These are phyloP conservation scores for Apostichopus japonicus DNA, from an alignment of 35 echinoderm and acorn worm species.

Conservation along the genomic window DNA sequence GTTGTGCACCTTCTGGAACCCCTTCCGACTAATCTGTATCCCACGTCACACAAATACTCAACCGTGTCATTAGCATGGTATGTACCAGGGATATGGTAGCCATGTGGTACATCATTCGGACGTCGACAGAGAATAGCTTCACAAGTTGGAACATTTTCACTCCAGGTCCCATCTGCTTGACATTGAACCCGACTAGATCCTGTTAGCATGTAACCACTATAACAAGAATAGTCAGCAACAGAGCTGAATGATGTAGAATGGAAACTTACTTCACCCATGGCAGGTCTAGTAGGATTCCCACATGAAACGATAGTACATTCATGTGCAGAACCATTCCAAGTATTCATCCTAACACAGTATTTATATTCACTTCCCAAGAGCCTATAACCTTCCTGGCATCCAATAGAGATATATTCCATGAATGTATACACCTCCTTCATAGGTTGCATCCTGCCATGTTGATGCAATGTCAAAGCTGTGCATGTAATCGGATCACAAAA, in stretches of 20 bases:
- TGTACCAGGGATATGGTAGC: background rate
- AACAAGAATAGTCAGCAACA: constrained; percentile 8
- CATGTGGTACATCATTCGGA: background rate
- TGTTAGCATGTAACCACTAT: background rate
- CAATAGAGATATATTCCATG: constrained; percentile 4
- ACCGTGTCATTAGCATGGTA: constrained; percentile 24
- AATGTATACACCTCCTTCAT: background rate
- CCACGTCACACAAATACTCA: background rate
- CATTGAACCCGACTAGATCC: background rate
- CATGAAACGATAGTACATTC: background rate
- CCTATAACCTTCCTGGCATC: constrained; percentile 7
- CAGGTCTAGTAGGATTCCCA: background rate
- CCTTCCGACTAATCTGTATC: constrained; percentile 52
- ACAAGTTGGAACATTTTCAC: background rate
- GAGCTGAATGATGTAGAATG: background rate
- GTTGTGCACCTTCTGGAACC: constrained; percentile 30
- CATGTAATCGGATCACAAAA: constrained; percentile 14
- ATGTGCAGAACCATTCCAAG: background rate
- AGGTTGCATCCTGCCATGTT: background rate
- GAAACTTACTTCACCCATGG: background rate
- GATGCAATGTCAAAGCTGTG: background rate
- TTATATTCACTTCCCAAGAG: background rate
- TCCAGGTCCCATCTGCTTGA: constrained; percentile 19
- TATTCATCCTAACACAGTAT: constrained; percentile 11
- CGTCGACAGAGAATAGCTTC: background rate